Conservation (phyloP, 2,797 vertebrate species). For the Cossypha niveicapilla region DNA sequence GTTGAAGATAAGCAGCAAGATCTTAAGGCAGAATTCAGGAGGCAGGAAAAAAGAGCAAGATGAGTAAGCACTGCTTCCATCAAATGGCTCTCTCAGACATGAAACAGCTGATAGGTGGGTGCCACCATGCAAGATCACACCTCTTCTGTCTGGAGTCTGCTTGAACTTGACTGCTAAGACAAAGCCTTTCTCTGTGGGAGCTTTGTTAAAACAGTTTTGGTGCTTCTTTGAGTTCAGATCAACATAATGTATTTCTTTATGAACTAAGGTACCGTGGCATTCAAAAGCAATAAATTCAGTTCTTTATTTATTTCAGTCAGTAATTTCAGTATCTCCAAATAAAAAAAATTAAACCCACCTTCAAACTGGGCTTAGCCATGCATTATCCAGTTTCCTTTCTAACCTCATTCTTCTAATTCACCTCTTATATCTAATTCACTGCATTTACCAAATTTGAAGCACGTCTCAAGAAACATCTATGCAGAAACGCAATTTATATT, state of each 20-base stretch:
- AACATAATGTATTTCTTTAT: neutral
- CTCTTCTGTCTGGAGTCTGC: neutral
- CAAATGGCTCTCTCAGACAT: neutral
- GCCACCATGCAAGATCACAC: neutral
- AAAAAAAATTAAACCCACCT: neutral
- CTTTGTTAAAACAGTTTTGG: neutral
- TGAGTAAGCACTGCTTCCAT: neutral
- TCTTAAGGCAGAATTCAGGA: neutral
- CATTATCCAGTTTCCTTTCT: neutral
- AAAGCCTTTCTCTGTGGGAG: neutral
- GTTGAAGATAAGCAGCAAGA: neutral
- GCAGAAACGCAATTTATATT: neutral
- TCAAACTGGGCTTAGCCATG: neutral
- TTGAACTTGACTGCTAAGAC: neutral
- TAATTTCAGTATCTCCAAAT: neutral
- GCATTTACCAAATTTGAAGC: neutral
- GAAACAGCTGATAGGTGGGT: neutral
- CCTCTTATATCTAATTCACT: neutral
- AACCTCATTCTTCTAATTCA: neutral
- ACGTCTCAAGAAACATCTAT: neutral
- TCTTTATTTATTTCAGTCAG: neutral
- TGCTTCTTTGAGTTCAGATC: neutral
- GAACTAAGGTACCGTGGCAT: neutral
- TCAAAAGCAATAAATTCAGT: neutral
- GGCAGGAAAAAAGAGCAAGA: neutral